Percentiles rank a stretch among this genome's conserved stretches.
phyloP scores from a whole-genome alignment of 2,113 vertebrate species.

The Seriola rivoliana region DNA sequence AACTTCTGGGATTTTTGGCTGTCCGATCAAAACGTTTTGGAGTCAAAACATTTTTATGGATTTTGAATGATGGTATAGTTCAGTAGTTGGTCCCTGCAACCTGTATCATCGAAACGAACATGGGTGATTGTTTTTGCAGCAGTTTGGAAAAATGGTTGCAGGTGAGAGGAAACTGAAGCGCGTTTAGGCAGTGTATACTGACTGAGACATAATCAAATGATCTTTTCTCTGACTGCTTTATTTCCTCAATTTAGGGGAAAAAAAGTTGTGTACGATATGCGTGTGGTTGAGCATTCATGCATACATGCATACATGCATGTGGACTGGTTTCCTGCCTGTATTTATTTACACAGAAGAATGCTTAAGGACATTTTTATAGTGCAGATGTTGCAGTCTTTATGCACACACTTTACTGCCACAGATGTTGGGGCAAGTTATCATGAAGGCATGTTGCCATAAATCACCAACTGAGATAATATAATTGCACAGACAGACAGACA shows the following conservation, averaged over 20 bases:
- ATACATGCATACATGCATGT: neutral
- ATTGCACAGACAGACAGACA: conserved; percentile 17
- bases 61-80: neutral
- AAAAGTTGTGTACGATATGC: neutral
- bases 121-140: conserved; percentile 23
- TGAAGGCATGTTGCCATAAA: conserved; percentile 29
- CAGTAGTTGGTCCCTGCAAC: conserved; percentile 24
- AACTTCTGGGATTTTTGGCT: neutral
- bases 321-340: conserved; percentile 22
- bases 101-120: conserved; percentile 13
- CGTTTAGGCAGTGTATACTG: neutral
- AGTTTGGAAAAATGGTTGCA: conserved; percentile 35
- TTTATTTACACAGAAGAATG: conserved; percentile 54
- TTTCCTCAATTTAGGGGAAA: neutral
- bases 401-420: conserved; percentile 43
- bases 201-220: neutral
- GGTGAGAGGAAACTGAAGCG: conserved; percentile 7
- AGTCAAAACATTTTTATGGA: neutral
- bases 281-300: neutral
- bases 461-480: conserved; percentile 22
- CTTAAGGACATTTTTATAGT: conserved; percentile 44
- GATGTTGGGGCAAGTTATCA: conserved; percentile 53
- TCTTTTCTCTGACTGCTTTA: conserved; percentile 27
- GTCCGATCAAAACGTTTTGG: neutral
- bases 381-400: conserved; percentile 56